A percentile compares a stretch with the other conserved stretches of the same genome.
These are phyloP conservation scores for Catamblyrhynchus diadema DNA, from an alignment of 2,797 vertebrate species.

Conservation along the genomic window DNA sequence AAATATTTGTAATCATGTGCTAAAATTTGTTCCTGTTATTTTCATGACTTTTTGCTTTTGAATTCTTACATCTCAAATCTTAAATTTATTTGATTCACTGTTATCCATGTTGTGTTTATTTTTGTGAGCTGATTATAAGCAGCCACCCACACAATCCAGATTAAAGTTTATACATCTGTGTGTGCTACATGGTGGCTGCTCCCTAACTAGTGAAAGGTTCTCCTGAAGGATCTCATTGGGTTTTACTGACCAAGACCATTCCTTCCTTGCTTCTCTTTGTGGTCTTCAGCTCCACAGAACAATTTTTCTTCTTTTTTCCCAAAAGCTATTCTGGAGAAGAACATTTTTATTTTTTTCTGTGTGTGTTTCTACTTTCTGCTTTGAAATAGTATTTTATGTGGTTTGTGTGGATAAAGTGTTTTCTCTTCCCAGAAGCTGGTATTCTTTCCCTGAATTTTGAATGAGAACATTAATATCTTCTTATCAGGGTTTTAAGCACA, in stretches of 20 bases:
- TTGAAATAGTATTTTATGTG: background rate
- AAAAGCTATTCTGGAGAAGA: rapidly evolving
- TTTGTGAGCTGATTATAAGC: background rate
- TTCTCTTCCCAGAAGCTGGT: background rate
- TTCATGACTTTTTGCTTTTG: background rate
- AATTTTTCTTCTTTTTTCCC: background rate
- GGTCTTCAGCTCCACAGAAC: background rate
- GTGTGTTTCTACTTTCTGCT: background rate
- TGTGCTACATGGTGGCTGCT: background rate
- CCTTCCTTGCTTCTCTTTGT: background rate
- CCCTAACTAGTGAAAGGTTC: background rate
- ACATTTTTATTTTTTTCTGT: background rate
- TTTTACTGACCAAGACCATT: background rate
- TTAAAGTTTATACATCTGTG: background rate
- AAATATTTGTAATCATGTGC: background rate
- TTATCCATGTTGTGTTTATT: background rate
- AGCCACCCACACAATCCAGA: background rate
- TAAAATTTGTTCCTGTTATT: background rate
- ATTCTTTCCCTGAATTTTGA: background rate
- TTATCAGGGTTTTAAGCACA: background rate
- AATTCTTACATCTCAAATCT: background rate
- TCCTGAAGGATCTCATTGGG: background rate
- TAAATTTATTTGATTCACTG: background rate
- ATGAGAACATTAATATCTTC: background rate
- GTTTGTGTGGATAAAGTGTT: background rate